Conservation (phyloP, 2,888 invertebrate genomes). For the Cephus pulcher region DNA sequence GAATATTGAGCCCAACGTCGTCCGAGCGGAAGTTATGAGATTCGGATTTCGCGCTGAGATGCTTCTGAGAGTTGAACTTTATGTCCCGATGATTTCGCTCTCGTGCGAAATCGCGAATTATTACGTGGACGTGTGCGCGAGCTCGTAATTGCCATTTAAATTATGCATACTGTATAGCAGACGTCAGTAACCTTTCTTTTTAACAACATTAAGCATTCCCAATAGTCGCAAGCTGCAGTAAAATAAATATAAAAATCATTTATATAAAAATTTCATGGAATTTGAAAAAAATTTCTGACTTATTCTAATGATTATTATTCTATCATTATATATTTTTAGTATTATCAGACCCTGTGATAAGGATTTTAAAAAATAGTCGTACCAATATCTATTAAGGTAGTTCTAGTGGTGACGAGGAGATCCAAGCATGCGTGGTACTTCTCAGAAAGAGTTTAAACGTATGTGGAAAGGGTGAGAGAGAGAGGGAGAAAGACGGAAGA, state of each 20-base stretch:
- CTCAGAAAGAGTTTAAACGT: no score
- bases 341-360: neutral
- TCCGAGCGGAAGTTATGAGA: conserved; percentile 65
- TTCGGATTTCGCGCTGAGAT: conserved; percentile 50
- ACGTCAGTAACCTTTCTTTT: neutral
- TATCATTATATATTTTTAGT: neutral
- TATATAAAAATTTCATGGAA: neutral
- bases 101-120: conserved; percentile 27
- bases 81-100: conserved; percentile 43
- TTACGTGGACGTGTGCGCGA: neutral
- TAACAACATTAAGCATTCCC: neutral
- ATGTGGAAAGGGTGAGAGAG: no score
- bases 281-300: neutral
- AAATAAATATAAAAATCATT: neutral
- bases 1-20: conserved; percentile 64
- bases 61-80: conserved; percentile 27
- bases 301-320: neutral
- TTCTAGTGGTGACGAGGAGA: neutral
- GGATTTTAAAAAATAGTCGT: neutral
- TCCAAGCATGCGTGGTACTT: neutral
- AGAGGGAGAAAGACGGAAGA: neutral
- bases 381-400: neutral
- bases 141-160: neutral
- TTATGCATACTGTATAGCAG: neutral
- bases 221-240: neutral